Conservation (phyloP, 2,888 invertebrate genomes). For the Hypomecis atomaria region DNA sequence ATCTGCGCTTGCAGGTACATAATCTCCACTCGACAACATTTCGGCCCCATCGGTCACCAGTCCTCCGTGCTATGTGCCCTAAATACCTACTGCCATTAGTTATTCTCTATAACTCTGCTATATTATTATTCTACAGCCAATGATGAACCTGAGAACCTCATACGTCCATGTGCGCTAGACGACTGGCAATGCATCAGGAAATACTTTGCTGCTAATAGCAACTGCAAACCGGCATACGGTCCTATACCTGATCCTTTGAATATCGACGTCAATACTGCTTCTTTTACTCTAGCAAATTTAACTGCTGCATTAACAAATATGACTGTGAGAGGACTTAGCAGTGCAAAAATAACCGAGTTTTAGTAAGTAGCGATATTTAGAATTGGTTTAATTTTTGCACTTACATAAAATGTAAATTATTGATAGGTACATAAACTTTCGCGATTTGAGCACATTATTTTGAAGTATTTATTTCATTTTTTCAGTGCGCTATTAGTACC, state of each 20-base stretch:
- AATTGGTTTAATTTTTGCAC: background rate
- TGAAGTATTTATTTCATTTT: too few relatives aligned
- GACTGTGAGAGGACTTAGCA: slow-evolving; percentile 25
- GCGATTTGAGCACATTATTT: too few relatives aligned
- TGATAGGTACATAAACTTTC: too few relatives aligned
- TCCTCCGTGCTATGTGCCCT: too few relatives aligned
- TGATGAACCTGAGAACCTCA: slow-evolving; percentile 32
- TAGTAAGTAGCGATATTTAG: slow-evolving; percentile 32
- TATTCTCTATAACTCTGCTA: too few relatives aligned
- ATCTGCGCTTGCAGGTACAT: too few relatives aligned
- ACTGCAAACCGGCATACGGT: slow-evolving; percentile 40
- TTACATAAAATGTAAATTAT: too few relatives aligned
- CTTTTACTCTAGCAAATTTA: slow-evolving; percentile 40
- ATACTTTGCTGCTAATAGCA: slow-evolving; percentile 42
- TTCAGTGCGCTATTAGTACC: too few relatives aligned
- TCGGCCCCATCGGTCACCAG: too few relatives aligned
- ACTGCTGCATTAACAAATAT: slow-evolving; percentile 28
- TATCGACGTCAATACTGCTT: slow-evolving; percentile 22
- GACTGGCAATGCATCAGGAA: slow-evolving; percentile 48
- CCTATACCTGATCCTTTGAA: slow-evolving; percentile 34
- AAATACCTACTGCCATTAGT: too few relatives aligned
- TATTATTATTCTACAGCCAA: slow-evolving; percentile 26
- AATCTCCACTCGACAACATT: too few relatives aligned
- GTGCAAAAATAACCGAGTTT: slow-evolving; percentile 28
- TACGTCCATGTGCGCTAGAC: slow-evolving; percentile 43